Evolutionary conservation across 2,888 invertebrate genomes (phyloP).

Genomic region (Allygus modestus): DNA sequence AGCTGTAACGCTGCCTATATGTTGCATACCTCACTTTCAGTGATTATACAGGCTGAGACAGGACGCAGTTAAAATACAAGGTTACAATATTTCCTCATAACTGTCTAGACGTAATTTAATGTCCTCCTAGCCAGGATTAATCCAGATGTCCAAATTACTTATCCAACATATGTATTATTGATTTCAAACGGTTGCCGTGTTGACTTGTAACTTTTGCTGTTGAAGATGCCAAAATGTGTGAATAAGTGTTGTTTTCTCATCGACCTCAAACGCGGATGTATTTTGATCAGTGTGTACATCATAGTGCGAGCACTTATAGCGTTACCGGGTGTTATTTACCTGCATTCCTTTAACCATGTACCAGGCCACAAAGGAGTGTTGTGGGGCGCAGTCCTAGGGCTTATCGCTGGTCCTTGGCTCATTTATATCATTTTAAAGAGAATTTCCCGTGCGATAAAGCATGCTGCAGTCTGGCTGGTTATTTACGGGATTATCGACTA

Average conservation of each 20-base stretch:
- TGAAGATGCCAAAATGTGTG: conserved; percentile 2
- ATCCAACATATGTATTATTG: too few species aligned
- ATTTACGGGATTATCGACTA: neutral
- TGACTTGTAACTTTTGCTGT: neutral
- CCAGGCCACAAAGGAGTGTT: neutral
- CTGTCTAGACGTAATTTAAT: too few species aligned
- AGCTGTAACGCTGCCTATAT: too few species aligned
- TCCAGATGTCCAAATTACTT: too few species aligned
- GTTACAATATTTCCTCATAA: too few species aligned
- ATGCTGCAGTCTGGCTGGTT: neutral
- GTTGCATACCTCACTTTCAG: too few species aligned
- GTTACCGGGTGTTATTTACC: neutral
- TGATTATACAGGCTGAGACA: too few species aligned
- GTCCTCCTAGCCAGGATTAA: too few species aligned
- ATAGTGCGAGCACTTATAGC: neutral
- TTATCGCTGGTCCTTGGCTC: neutral
- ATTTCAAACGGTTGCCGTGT: too few species aligned
- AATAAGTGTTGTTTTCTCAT: neutral
- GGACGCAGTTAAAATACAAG: too few species aligned
- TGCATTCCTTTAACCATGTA: too few species aligned
- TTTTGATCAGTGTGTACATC: neutral
- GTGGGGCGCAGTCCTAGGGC: neutral
- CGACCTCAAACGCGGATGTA: neutral
- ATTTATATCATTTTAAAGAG: neutral
- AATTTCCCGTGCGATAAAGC: neutral